phyloP scores from a whole-genome alignment of 2,113 vertebrate genomes.

The human region DNA sequence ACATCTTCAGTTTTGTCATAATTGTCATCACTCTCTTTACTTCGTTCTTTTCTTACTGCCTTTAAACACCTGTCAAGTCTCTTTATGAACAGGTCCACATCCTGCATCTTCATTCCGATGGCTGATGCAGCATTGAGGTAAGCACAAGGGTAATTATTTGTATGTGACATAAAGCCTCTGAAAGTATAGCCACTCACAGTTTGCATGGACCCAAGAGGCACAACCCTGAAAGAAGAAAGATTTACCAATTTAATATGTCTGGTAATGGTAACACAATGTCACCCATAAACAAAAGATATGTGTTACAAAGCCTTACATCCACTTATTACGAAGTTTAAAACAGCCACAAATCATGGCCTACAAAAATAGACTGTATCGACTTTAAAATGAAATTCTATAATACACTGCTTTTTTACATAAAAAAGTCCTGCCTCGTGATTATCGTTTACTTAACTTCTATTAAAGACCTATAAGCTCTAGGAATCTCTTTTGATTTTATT shows the following conservation, averaged over 20 bases:
- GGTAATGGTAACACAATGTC: not conserved
- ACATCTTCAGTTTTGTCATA: conserved; percentile 31
- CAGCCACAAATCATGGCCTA: not conserved
- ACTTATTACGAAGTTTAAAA: conserved; percentile 18
- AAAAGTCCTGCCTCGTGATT: not conserved
- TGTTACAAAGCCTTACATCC: not conserved
- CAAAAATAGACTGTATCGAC: not conserved
- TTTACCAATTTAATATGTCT: conserved; percentile 37
- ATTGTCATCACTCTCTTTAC: conserved; percentile 45
- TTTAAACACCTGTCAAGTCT: conserved; percentile 96
- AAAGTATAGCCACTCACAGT: conserved; percentile 92
- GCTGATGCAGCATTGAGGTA: conserved; percentile 98
- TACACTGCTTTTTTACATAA: not conserved
- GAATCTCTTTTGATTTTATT: not conserved
- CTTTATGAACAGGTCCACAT: conserved; percentile 93
- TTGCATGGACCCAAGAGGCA: conserved; percentile 90
- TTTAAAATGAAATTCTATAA: conserved; percentile 13
- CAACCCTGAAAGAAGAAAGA: conserved; percentile 88
- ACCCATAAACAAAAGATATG: conserved; percentile 21
- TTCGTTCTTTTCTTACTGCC: conserved; percentile 83
- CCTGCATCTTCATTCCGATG: conserved; percentile 92
- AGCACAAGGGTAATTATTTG: conserved; percentile 90
- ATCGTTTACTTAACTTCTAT: not conserved
- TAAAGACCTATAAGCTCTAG: not conserved
- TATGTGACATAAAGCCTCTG: conserved; percentile 95